Conservation (phyloP, 2,113 vertebrate species). For the Cinclus mexicanus region DNA sequence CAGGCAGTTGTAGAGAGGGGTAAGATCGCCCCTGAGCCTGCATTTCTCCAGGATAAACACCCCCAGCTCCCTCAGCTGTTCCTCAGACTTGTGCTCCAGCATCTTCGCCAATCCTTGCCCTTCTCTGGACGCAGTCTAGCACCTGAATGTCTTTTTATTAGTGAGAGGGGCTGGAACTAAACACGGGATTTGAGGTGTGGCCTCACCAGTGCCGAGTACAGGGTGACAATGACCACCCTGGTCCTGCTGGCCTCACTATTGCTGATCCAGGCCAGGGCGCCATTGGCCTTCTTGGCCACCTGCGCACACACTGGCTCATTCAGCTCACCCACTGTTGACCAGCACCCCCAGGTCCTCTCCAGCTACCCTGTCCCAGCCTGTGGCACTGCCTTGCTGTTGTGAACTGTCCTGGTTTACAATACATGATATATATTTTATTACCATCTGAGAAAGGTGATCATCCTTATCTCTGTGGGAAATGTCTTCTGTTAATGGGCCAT, state of each 20-base stretch:
- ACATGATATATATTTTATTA: too few relatives aligned
- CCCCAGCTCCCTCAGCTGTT: not conserved
- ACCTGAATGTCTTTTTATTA: not conserved
- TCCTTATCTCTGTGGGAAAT: too few relatives aligned
- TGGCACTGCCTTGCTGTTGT: rapidly evolving
- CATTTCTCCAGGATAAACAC: not conserved
- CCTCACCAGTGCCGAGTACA: not conserved
- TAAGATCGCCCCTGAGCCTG: not conserved
- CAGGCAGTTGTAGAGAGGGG: not conserved
- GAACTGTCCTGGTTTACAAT: too few relatives aligned
- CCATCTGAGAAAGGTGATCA: too few relatives aligned
- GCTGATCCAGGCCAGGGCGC: not conserved
- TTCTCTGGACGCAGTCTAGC: not conserved
- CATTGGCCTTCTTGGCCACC: not conserved
- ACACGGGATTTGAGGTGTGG: not conserved
- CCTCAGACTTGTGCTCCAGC: not conserved
- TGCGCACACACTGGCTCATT: not conserved
- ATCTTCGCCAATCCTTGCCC: rapidly evolving
- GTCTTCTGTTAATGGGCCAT: too few relatives aligned
- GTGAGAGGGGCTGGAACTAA: not conserved
- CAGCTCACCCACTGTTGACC: not conserved
- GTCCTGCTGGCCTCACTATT: not conserved
- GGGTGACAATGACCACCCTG: too few relatives aligned
- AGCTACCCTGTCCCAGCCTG: not conserved
- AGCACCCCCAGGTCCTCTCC: not conserved